phyloP scores from a whole-genome alignment of 2,888 invertebrate genomes.

The Drosophila kanekoi region DNA sequence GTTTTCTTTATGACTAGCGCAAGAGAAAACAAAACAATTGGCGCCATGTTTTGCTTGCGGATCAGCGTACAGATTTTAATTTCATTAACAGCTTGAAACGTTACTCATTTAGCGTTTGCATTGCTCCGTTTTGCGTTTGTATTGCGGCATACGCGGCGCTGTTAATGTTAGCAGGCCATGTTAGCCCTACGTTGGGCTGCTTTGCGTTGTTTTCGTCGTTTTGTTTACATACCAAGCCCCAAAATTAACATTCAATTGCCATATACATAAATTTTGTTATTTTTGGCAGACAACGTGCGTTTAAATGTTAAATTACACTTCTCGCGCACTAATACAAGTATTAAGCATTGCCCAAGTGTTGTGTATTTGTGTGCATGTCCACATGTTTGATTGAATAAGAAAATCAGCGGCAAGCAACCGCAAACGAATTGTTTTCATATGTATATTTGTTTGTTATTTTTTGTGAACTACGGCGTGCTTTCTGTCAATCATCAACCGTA shows the following conservation, averaged over 20 bases:
- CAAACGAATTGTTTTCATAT: background rate
- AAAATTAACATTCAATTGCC: constrained; percentile 33
- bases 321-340: background rate
- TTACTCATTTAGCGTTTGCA: constrained; percentile 20
- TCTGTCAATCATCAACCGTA: background rate
- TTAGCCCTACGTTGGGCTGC: constrained; percentile 14
- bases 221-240: constrained; percentile 46
- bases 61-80: constrained; percentile 12
- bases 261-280: constrained; percentile 43
- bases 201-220: constrained; percentile 29
- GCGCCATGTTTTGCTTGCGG: background rate
- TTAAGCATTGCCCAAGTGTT: constrained; percentile 11
- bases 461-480: background rate
- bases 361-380: constrained; percentile 10
- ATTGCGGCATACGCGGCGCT: background rate
- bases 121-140: constrained; percentile 36
- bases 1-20: background rate
- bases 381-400: constrained; percentile 32
- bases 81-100: background rate
- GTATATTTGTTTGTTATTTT: no score
- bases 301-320: constrained; percentile 21
- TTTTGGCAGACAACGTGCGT: constrained; percentile 34
- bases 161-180: constrained; percentile 22
- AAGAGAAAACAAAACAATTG: no score
- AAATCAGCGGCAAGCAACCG: constrained; percentile 4